Base-by-base conservation (phyloP, 2,888 invertebrate species). In the Amiota minor region DNA sequence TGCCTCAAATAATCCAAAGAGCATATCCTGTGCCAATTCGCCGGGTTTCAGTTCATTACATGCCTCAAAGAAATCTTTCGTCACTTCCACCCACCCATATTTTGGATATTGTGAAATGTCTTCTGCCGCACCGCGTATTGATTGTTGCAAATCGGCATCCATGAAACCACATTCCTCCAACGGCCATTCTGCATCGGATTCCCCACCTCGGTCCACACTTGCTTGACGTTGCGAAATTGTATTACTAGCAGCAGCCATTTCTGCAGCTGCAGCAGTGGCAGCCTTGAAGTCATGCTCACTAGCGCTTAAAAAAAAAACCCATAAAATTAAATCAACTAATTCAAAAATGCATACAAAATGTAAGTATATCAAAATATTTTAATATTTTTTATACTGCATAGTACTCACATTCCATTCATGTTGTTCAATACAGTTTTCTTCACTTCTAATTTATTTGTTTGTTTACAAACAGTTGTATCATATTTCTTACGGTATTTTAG, bases 1-100 rank as follows among this genome's bases (percentile, higher is more conserved):
- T 0, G 98, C 99, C 89, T 99, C 99, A 90, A 97, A 97, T 55
- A 99, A 91, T 3, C 98, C 97, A 91, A 95, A 97, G 20, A 95
- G 90, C 70, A 96, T 95, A 92, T 98, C 97, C 86, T 98, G 98
- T 9, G 98, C 91, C 49, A 98, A 90, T 89, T 98, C 98, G 2
- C 98, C 98, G 70, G 98, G 91, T 82, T 95, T 92, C 75, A 98
- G 91, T 86, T 96, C 97, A 93, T 73, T 46, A 72, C 93, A 92
- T 1, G 93, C 91, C 69, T 91, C 90, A 79, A 92, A 91, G 86
- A 94, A 94, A 73, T 93, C 92, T 67, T 91, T 83, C 2, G 91
- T 91, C 20, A 91, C 89, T 72, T 90, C 88, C 16, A 87, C 82
- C 90, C 90, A 90, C 11, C 86, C 88, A 53, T 87, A 87, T 56